phyloP scores from a whole-genome alignment of 2,113 vertebrate species.

The Pseudonaja textilis region DNA sequence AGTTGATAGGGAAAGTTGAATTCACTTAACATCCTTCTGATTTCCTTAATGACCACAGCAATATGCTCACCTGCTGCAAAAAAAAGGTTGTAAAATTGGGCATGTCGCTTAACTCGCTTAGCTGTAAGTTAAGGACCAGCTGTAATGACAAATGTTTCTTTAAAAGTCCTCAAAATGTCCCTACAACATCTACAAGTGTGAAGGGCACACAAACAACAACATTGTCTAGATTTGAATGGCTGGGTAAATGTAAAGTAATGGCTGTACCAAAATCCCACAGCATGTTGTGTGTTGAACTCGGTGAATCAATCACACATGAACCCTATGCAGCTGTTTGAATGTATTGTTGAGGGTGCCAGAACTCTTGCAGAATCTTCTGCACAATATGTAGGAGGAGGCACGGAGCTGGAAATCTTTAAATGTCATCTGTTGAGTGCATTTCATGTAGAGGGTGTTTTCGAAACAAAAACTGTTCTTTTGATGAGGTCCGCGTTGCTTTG shows the following conservation, averaged over 20 bases:
- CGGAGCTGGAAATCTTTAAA: background rate
- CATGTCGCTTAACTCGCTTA: background rate
- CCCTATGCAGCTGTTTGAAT: background rate
- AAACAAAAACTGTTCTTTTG: background rate
- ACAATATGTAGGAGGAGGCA: background rate
- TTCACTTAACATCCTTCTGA: background rate
- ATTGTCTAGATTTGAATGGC: background rate
- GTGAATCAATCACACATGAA: background rate
- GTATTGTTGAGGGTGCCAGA: background rate
- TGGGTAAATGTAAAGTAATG: background rate
- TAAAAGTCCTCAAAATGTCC: background rate
- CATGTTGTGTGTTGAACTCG: background rate
- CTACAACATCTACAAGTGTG: background rate
- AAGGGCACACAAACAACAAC: background rate
- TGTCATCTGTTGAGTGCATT: background rate
- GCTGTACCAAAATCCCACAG: background rate
- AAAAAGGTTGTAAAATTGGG: background rate
- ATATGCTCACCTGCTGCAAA: background rate
- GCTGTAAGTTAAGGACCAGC: background rate
- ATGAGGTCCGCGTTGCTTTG: background rate
- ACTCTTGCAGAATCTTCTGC: background rate
- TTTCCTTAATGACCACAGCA: background rate
- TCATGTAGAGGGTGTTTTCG: background rate
- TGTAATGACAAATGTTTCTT: background rate
- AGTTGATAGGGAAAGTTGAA: background rate